Conservation (phyloP, 2,888 invertebrate genomes). For the Amiota minor region DNA sequence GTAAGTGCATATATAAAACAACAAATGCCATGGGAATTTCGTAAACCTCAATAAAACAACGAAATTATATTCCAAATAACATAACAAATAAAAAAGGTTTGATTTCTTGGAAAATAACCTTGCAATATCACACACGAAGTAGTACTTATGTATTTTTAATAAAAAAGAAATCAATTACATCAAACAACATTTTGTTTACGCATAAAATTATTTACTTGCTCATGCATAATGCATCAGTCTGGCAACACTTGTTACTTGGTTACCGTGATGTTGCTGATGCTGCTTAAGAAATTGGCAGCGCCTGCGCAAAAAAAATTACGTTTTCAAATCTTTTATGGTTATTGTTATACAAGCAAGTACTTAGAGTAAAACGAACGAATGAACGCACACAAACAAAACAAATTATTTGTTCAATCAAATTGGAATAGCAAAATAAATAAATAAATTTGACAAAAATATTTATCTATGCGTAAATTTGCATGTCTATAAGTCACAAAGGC, state of each 20-base stretch:
- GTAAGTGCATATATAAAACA: too few species aligned
- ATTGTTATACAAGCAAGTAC: not conserved
- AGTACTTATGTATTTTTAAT: conserved; percentile 56
- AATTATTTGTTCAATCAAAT: conserved; percentile 2
- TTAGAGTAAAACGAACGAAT: too few species aligned
- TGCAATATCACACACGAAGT: conserved; percentile 16
- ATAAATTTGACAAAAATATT: too few species aligned
- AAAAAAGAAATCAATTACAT: conserved; percentile 20
- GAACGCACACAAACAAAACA: conserved; percentile 5
- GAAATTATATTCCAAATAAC: not conserved
- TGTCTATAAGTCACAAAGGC: conserved; percentile 15
- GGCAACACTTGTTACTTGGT: conserved; percentile 11
- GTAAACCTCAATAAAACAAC: too few species aligned
- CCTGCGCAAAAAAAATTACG: not conserved
- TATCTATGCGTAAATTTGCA: conserved; percentile 18
- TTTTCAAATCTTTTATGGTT: not conserved
- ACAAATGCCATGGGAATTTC: too few species aligned
- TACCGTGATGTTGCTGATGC: not conserved
- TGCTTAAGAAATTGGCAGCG: conserved; percentile 11
- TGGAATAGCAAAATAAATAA: too few species aligned
- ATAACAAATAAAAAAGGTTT: conserved; percentile 3
- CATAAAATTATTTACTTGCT: not conserved
- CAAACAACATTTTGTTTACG: not conserved
- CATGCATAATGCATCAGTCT: conserved; percentile 25
- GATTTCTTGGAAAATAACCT: not conserved